phyloP scores from a whole-genome alignment of 2,888 invertebrate genomes.

The Patella caerulea region DNA sequence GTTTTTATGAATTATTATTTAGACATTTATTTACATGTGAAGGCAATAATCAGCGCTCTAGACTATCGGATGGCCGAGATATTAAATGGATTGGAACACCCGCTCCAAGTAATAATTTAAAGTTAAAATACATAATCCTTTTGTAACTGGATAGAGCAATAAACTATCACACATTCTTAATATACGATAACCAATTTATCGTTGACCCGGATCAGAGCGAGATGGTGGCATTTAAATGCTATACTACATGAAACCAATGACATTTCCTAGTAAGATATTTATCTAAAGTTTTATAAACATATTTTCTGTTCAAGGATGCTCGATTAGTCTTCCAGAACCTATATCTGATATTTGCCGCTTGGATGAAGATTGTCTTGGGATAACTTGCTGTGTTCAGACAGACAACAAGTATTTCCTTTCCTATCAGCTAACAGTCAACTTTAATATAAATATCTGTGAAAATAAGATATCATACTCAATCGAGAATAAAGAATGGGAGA shows the following conservation, averaged over 20 bases:
- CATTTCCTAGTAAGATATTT: background rate
- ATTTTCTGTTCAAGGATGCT: constrained; percentile 19
- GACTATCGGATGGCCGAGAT: too few species aligned
- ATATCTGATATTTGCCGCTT: constrained; percentile 19
- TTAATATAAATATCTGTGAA: constrained; percentile 34
- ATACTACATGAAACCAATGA: background rate
- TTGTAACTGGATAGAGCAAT: too few species aligned
- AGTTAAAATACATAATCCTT: too few species aligned
- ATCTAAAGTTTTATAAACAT: background rate
- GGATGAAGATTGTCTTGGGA: constrained; percentile 22
- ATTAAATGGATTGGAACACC: too few species aligned
- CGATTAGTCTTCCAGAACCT: constrained; percentile 12
- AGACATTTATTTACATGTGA: too few species aligned
- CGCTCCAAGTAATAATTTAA: too few species aligned
- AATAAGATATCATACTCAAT: constrained; percentile 35
- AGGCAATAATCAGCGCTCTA: too few species aligned
- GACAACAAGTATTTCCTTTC: constrained; percentile 24
- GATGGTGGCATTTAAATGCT: too few species aligned
- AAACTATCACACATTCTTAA: too few species aligned
- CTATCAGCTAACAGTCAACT: constrained; percentile 19
- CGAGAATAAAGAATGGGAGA: constrained; percentile 43
- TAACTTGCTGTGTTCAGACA: constrained; percentile 26
- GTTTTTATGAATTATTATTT: too few species aligned
- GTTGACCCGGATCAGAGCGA: too few species aligned
- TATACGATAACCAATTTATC: too few species aligned